Evolutionary conservation across 2,113 vertebrate species (phyloP), one percentile per base, ranked within the genome.

Genomic region (Morphnarchus princeps): DNA sequence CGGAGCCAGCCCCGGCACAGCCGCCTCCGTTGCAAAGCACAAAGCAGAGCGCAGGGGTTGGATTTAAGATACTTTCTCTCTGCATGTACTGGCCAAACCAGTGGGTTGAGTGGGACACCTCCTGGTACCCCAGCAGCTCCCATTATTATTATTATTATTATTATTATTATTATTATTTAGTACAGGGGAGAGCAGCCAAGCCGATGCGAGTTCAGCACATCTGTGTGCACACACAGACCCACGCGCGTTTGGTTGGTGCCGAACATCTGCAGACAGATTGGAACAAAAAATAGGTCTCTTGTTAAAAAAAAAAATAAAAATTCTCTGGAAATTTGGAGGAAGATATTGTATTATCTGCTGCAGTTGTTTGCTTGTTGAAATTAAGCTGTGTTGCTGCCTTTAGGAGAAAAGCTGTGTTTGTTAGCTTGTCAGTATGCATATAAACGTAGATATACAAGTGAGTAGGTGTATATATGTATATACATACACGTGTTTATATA

Each of bases 381-480:
- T 13, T 1, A 54, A 89, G 80, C 69, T 7, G 81, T 1, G n/a
- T 1, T 8, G 38, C 59, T 67, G 70, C 29, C n/a, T 59, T 71
- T 9, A 3, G 52, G 91, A 73, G 31, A n/a, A 40, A 40, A 78
- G 11, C 47, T 18, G 34, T 16, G 43, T 38, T 65, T 13, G 40
- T 40, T 24, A 31, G 31, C 34, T 54, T 7, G 36, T 19, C 13
- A 12, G 32, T 29, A 7, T 7, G 13, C 16, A 6, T 25, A 13
- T n/a, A 16, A 14, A 29, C 0, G 6, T 22, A 50, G 10, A 38
- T 12, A n/a, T 16, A 36, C 36, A 16, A 15, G 25, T 2, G 24
- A 9, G 52, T 5, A 14, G 0, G 14, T 15, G 1, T 52, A 0
- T 47, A 2, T 7, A 6, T 34, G 9, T 3, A 1, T 57, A 40